Base-by-base conservation (phyloP, 1,140 invertebrate species). In the Branchinecta lindahli region DNA sequence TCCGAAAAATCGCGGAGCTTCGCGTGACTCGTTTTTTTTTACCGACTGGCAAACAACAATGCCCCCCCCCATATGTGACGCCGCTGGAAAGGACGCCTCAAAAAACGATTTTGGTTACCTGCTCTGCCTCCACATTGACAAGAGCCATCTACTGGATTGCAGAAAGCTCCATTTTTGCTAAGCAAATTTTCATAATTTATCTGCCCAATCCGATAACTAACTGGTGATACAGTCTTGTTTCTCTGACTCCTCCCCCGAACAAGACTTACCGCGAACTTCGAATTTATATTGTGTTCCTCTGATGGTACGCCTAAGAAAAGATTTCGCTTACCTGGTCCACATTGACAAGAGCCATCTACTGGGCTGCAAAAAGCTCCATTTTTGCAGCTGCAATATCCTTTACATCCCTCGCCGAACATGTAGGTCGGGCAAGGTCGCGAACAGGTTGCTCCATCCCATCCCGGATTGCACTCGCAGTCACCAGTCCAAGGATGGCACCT, bases 291-390 rank as follows among this genome's bases (percentile, higher is more conserved):
- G 33, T 3, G 33, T 33, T 33, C 5, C 33, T 33, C 33, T 33
- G 33, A 5, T 33, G 33, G 33, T 33, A 33, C 33, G 33, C 33
- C 33, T 33, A 33, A 33, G 33, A 61, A 20, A 20, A 61, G 12
- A 74, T 44, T n/a, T n/a, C 73, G 73, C 77, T 78, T 82, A 72
- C 86, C 86, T 3, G 91, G 83, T 0, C 87, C 82, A 79, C 94
- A 97, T 7, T 88, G 82, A 75, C 92, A 95, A 15, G 83, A 85
- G 69, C 94, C 94, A 77, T 89, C 88, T 6, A 89, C 76, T 0
- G 91, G 87, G 67, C 91, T 88, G 78, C 94, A 97, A 74, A 87
- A 87, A n/a, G 88, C 92, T 73, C 87, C 88, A 77, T 96, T 94
- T 75, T 87, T 83, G 77, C 94, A 96, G 65, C 86, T 81, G 77